These are phyloP conservation scores for Menidia beryllina DNA, from an alignment of 2,113 vertebrate genomes.

Conservation along the genomic window DNA sequence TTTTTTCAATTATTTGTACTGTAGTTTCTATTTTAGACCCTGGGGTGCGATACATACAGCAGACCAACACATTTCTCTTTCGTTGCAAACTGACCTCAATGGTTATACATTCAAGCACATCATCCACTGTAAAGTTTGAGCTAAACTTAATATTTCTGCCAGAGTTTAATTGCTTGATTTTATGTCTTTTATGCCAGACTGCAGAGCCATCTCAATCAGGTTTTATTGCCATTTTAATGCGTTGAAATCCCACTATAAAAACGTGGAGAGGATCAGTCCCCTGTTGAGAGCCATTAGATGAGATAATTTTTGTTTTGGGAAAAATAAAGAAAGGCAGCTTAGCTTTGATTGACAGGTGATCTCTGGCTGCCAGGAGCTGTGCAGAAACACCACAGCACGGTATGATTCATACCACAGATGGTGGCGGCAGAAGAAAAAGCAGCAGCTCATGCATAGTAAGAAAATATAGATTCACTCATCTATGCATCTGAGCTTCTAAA, in stretches of 20 bases:
- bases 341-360: conserved; percentile 63
- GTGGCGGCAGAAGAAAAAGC: conserved; percentile 39
- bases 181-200: background rate
- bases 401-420: conserved; percentile 68
- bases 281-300: background rate
- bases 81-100: too few relatives aligned
- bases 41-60: too few relatives aligned
- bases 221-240: background rate
- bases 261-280: background rate
- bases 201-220: background rate
- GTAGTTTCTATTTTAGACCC: too few relatives aligned
- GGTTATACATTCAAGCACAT: too few relatives aligned
- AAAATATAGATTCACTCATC: background rate
- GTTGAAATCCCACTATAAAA: background rate
- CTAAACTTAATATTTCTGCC: background rate
- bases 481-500: background rate
- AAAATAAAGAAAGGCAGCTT: conserved; percentile 10
- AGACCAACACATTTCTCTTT: too few relatives aligned
- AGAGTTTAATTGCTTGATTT: background rate
- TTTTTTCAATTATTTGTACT: too few relatives aligned
- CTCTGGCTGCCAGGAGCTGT: conserved; percentile 34
- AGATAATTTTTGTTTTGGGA: conserved; percentile 1
- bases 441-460: conserved; percentile 21
- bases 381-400: conserved; percentile 38
- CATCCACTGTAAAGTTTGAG: too few relatives aligned